Evolutionary conservation across 2,113 vertebrate species (phyloP).

Genomic region (Dendropsophus ebraccatus): DNA sequence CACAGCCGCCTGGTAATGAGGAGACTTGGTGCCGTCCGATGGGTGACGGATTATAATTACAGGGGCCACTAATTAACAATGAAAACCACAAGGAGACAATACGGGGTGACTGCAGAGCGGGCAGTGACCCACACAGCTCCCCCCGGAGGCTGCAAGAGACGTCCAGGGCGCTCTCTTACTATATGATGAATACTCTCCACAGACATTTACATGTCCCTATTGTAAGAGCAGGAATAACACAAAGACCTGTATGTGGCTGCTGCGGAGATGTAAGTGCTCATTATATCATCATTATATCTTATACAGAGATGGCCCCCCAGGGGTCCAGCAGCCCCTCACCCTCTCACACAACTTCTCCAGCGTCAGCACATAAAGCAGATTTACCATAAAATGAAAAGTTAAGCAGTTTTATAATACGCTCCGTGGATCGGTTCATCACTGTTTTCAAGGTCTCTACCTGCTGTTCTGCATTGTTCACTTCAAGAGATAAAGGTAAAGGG

Average conservation of each 20-base stretch:
- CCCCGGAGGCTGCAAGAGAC: background rate
- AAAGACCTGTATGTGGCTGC: background rate
- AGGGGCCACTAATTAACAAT: constrained; percentile 35
- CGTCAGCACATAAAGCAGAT: background rate
- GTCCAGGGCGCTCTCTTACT: background rate
- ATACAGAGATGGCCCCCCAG: background rate
- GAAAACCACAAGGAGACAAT: constrained; percentile 16
- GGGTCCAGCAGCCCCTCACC: background rate
- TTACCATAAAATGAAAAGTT: background rate
- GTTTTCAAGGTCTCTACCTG: too few species aligned
- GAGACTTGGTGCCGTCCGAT: constrained; percentile 3
- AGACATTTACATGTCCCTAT: background rate
- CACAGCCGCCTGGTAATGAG: background rate
- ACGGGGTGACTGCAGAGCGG: background rate
- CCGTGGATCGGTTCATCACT: too few species aligned
- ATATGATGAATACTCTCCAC: background rate
- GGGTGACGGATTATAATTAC: constrained; percentile 47
- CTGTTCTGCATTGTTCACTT: too few species aligned
- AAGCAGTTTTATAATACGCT: too few species aligned
- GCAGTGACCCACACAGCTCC: background rate
- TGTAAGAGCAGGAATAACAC: background rate
- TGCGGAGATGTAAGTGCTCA: background rate
- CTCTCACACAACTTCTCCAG: background rate
- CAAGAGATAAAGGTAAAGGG: too few species aligned
- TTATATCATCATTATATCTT: background rate